Evolutionary conservation across 2,888 invertebrate species (phyloP).

Genomic region (Celastrina argiolus): DNA sequence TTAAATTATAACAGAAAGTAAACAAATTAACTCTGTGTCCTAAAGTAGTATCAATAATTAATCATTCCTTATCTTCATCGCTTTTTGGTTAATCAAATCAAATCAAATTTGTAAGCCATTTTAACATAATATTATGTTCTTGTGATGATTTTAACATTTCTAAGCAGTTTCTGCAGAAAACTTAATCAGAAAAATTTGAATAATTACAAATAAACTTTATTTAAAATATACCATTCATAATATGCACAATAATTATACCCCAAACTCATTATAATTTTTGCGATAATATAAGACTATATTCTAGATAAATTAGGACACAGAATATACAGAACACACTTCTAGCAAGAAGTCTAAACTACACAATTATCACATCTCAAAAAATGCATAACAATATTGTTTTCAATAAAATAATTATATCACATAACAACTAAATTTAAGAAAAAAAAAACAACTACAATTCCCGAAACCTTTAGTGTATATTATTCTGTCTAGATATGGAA

Average conservation of each 20-base stretch:
- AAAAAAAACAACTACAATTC: neutral
- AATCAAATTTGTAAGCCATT: neutral
- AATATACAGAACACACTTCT: neutral
- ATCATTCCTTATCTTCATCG: neutral
- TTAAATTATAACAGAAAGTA: neutral
- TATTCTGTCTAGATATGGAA: neutral
- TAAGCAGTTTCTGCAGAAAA: too few species aligned
- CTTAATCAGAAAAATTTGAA: too few species aligned
- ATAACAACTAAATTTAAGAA: conserved; percentile 11
- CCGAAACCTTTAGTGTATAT: conserved; percentile 12
- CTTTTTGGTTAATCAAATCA: neutral
- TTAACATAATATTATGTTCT: too few species aligned
- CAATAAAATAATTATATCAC: conserved; percentile 2
- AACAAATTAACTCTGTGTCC: neutral
- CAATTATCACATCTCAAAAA: conserved; percentile 20
- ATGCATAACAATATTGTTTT: conserved; percentile 15
- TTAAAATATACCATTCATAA: too few species aligned
- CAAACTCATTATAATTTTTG: too few species aligned
- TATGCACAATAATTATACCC: too few species aligned
- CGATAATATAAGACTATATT: too few species aligned
- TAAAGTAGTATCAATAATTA: neutral
- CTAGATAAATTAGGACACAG: conserved; percentile 2
- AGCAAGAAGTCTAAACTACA: conserved; percentile 11
- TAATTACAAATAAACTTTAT: too few species aligned
- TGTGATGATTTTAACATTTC: too few species aligned